Base-by-base conservation (phyloP, 2,888 invertebrate genomes). In the Chalcosyrphus nemorum region DNA sequence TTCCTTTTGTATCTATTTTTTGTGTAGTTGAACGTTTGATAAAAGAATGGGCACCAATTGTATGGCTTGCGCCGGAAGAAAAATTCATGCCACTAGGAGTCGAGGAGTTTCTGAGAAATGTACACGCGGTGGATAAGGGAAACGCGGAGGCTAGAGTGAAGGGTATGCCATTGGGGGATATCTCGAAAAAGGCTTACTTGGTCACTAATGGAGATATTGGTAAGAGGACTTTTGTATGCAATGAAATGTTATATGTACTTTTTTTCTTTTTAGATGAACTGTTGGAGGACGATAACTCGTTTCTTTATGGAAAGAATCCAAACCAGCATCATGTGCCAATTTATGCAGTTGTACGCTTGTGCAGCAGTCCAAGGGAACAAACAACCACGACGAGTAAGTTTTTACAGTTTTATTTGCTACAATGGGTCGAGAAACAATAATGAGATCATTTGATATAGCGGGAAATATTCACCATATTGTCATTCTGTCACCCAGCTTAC, bases 1-100 rank as follows among this genome's bases (percentile, higher is more conserved):
- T n/a, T n/a, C n/a, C n/a, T n/a, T n/a, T 38, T 54, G 5, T 13
- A 47, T 80, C 4, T 41, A 15, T 59, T 87, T n/a, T n/a, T n/a
- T n/a, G n/a, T 87, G 24, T 63, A 91, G 91, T 91, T 75, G 91
- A 91, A 78, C 90, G 90, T 61, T 89, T 94, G 78, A 93, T 94
- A 50, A 92, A 90, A 75, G 92, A 93, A 89, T 95, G 94, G 94
- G 93, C 95, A 0, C 95, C 95, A 3, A 88, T 94, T 54, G 93
- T 95, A 21, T 94, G 94, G 94, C 90, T 95, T 59, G 94, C 94
- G 61, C 94, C 94, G 0, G 93, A 93, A 71, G 95, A 95, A 90
- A 92, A 92, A 89, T 95, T 93, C 88, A 91, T 94, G 90, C 95
- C 95, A 0, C 90, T 93, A 68, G 93, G 93, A 66, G 94, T 94